A percentile compares a stretch with the other conserved stretches of the same genome.
phyloP scores from a whole-genome alignment of 2,888 invertebrate genomes.

The Brenthis ino region DNA sequence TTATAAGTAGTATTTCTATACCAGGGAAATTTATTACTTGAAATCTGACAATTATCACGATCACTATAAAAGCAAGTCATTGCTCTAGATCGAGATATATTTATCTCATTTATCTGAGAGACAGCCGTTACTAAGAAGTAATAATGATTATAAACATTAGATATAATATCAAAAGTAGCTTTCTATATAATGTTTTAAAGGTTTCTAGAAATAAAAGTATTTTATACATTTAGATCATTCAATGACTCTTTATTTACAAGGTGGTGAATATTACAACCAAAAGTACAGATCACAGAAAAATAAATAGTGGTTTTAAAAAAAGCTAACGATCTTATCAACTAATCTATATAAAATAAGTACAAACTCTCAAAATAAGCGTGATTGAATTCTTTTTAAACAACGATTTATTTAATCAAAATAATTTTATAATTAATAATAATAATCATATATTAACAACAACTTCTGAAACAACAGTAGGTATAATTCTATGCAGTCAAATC shows the following conservation, averaged over 20 bases:
- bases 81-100: no score
- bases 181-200: not conserved
- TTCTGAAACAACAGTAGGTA: constrained; percentile 34
- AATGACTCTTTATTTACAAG: constrained; percentile 80
- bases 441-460: not conserved
- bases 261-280: constrained; percentile 70
- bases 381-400: constrained; percentile 2
- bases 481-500: constrained; percentile 81
- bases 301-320: constrained; percentile 48
- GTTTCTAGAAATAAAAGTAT: constrained; percentile 58
- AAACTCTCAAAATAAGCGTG: constrained; percentile 8
- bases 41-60: no score
- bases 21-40: no score
- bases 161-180: no score
- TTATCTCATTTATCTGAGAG: no score
- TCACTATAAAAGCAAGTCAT: no score
- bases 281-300: constrained; percentile 70
- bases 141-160: no score
- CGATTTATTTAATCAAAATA: not conserved
- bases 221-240: constrained; percentile 77
- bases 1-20: no score
- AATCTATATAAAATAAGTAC: not conserved
- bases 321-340: constrained; percentile 23
- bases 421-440: not conserved
- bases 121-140: not conserved